Conservation (phyloP, 2,888 invertebrate genomes). For the Fabriciana adippe region DNA sequence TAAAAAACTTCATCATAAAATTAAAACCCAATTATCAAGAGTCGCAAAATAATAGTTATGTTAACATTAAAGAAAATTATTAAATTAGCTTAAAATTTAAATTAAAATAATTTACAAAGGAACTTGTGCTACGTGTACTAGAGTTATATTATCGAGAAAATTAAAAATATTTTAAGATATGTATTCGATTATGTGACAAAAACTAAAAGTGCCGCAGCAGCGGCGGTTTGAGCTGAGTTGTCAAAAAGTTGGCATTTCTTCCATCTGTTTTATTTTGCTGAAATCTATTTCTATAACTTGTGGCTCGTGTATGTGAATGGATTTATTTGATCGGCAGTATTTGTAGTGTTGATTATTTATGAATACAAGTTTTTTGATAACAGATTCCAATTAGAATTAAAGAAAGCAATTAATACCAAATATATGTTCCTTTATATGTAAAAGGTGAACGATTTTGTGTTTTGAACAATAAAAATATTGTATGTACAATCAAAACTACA, state of each 20-base stretch:
- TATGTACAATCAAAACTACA: conserved; percentile 14
- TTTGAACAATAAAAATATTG: conserved; percentile 8
- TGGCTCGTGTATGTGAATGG: conserved; percentile 23
- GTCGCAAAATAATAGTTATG: too few species aligned
- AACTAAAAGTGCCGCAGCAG: conserved; percentile 13
- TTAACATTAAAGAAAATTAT: too few species aligned
- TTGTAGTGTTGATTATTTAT: conserved; percentile 13
- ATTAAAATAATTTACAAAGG: too few species aligned
- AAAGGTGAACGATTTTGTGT: conserved; percentile 4
- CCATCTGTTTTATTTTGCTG: conserved; percentile 70
- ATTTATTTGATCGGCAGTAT: conserved; percentile 15
- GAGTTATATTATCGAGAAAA: too few species aligned
- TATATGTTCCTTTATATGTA: background rate
- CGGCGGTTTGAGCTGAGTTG: conserved; percentile 54
- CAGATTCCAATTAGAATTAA: conserved; percentile 16
- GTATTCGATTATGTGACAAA: conserved; percentile 22
- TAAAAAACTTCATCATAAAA: too few species aligned
- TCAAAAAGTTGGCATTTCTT: conserved; percentile 74
- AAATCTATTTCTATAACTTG: conserved; percentile 60
- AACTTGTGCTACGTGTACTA: too few species aligned
- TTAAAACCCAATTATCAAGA: too few species aligned
- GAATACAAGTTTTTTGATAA: background rate
- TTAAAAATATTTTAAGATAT: background rate
- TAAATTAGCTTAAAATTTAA: too few species aligned
- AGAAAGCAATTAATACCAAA: background rate